A percentile compares a stretch with the other conserved stretches of the same genome.
Conservation (phyloP, 1,140 invertebrate species). For the Drosophila obscura region DNA sequence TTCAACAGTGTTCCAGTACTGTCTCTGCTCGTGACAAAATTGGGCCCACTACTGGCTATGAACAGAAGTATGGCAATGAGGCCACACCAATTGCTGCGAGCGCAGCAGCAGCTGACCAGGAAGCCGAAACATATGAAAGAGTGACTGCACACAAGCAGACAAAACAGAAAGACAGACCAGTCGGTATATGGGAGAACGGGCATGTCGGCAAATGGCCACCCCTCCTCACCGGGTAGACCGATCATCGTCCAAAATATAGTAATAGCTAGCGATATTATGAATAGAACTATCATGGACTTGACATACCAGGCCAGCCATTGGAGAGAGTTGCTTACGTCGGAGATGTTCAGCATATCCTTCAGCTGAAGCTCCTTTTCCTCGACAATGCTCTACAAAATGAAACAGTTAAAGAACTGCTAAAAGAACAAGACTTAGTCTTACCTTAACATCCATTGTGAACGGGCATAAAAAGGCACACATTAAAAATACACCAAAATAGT, state of each 20-base stretch:
- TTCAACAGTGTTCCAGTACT: slow-evolving; percentile 70
- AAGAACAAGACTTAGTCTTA: slow-evolving; percentile 17
- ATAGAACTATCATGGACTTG: slow-evolving; percentile 88
- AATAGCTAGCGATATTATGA: slow-evolving; percentile 86
- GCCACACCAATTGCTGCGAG: slow-evolving; percentile 48
- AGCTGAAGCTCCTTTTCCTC: slow-evolving; percentile 86
- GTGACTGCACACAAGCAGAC: slow-evolving; percentile 63
- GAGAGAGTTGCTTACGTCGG: slow-evolving; percentile 91
- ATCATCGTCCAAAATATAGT: slow-evolving; percentile 69
- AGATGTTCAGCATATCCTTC: slow-evolving; percentile 92
- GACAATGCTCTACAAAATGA: slow-evolving; percentile 78
- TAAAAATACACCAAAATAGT: too few relatives aligned
- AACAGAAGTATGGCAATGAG: neutral
- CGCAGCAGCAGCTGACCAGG: slow-evolving; percentile 87
- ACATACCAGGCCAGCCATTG: slow-evolving; percentile 93
- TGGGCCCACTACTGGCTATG: neutral
- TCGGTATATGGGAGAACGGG: neutral
- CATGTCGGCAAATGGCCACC: too few relatives aligned
- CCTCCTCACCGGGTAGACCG: too few relatives aligned
- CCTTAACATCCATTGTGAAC: too few relatives aligned
- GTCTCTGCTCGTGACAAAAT: neutral
- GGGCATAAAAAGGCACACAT: too few relatives aligned
- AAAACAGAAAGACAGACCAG: neutral
- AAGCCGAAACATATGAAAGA: slow-evolving; percentile 84
- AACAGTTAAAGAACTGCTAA: too few relatives aligned